phyloP scores from a whole-genome alignment of 2,888 invertebrate genomes.

The Pyrrhosoma nymphula region DNA sequence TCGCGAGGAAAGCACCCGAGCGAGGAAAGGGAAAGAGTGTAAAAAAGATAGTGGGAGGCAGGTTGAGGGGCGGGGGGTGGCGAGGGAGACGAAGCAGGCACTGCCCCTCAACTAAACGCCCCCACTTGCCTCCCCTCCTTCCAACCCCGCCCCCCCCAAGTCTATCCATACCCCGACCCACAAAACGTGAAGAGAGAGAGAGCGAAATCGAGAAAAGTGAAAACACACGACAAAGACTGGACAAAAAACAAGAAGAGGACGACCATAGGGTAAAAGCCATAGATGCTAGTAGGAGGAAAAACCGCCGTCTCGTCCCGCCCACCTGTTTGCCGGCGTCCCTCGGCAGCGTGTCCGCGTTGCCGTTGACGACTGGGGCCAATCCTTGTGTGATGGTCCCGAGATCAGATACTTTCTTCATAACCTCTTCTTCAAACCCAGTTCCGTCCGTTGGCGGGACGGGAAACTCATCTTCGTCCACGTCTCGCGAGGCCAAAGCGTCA shows the following conservation, averaged over 20 bases:
- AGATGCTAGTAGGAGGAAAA: background rate
- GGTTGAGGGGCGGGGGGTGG: background rate
- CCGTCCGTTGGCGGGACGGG: constrained; percentile 57
- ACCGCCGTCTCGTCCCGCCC: constrained; percentile 11
- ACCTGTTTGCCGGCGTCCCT: constrained; percentile 67
- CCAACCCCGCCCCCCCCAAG: background rate
- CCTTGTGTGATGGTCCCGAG: constrained; percentile 10
- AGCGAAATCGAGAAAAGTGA: background rate
- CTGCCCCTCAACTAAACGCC: background rate
- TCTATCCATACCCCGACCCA: background rate
- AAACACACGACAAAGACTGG: too few species aligned
- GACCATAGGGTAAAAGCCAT: background rate
- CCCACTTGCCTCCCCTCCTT: background rate
- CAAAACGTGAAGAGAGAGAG: background rate
- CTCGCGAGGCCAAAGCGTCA: background rate
- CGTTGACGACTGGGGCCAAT: constrained; percentile 58
- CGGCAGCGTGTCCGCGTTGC: constrained; percentile 57
- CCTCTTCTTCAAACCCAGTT: constrained; percentile 50
- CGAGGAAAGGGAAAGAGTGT: background rate
- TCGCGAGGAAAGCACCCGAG: background rate
- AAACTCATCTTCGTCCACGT: constrained; percentile 43
- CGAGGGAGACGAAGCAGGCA: background rate
- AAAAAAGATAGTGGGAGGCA: background rate
- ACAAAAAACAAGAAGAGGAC: background rate
- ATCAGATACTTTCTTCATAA: constrained; percentile 58